phyloP scores from a whole-genome alignment of 2,113 vertebrate species.

The Speoplatyrhinus poulsoni region DNA sequence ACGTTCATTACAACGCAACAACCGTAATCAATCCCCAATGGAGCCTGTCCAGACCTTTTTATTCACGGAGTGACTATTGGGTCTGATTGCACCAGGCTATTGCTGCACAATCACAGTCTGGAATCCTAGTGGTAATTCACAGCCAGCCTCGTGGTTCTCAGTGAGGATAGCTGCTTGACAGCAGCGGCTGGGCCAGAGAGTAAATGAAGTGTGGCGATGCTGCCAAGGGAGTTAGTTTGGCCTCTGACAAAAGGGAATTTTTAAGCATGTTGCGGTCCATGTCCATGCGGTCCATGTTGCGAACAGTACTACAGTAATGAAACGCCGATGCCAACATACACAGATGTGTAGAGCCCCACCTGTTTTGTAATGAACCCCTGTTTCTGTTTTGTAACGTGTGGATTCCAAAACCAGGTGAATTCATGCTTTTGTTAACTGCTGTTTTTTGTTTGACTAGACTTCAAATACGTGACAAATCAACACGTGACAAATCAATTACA shows the following conservation, averaged over 20 bases:
- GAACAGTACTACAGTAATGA: constrained; percentile 28
- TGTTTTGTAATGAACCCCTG: constrained; percentile 20
- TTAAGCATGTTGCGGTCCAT: neutral
- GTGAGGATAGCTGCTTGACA: constrained; percentile 47
- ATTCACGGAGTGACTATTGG: no score
- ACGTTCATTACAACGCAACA: no score
- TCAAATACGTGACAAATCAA: constrained; percentile 3
- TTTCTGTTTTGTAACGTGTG: constrained; percentile 13
- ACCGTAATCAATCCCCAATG: no score
- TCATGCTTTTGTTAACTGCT: constrained; percentile 21
- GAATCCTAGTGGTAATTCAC: constrained; percentile 23
- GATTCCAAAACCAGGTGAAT: constrained; percentile 23
- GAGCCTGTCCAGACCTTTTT: no score
- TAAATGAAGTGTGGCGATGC: constrained; percentile 29
- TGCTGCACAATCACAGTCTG: constrained; percentile 13
- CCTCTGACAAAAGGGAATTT: constrained; percentile 1
- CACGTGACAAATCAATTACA: constrained; percentile 3
- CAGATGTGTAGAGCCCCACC: constrained; percentile 29
- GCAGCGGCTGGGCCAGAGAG: constrained; percentile 39
- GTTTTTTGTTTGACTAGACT: constrained; percentile 17
- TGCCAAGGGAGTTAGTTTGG: constrained; percentile 25
- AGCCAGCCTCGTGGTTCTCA: constrained; percentile 4
- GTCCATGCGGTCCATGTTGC: no score
- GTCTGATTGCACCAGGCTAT: neutral
- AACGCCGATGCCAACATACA: constrained; percentile 26